phyloP scores from a whole-genome alignment of 2,888 invertebrate genomes.

The Protula sp. region DNA sequence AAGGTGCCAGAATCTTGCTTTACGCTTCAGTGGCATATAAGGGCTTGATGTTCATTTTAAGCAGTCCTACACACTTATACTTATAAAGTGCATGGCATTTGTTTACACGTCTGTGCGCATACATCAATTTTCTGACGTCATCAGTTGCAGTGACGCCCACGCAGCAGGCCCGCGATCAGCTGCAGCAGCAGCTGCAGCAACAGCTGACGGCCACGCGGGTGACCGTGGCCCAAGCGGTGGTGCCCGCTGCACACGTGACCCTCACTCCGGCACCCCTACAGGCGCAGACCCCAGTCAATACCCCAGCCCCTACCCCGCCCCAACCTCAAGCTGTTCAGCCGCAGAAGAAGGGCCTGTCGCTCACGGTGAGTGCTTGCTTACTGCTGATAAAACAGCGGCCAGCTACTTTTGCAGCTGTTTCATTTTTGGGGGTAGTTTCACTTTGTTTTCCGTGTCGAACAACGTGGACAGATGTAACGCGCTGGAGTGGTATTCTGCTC shows the following conservation, averaged over 20 bases:
- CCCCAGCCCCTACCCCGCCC: neutral
- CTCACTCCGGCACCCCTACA: neutral
- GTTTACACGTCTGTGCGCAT: too few species aligned
- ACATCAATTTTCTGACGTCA: neutral
- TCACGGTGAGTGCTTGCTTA: slow-evolving; percentile 49
- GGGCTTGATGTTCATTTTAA: too few species aligned
- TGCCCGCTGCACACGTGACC: slow-evolving; percentile 7
- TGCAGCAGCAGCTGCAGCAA: slow-evolving; percentile 45
- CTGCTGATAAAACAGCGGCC: too few species aligned
- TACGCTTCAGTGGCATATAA: too few species aligned
- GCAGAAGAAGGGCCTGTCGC: slow-evolving; percentile 46
- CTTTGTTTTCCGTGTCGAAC: too few species aligned
- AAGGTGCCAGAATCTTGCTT: too few species aligned
- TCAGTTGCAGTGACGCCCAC: slow-evolving; percentile 14
- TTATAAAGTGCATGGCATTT: too few species aligned
- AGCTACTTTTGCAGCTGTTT: too few species aligned
- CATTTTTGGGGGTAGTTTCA: too few species aligned
- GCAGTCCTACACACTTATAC: too few species aligned
- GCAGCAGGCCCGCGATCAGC: slow-evolving; percentile 41
- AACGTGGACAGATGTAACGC: too few species aligned
- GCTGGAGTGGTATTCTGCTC: too few species aligned
- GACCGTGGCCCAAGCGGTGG: slow-evolving; percentile 2
- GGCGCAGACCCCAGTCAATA: neutral
- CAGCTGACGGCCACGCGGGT: slow-evolving; percentile 25
- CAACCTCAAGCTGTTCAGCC: neutral